These are phyloP conservation scores for Heloderma charlesbogerti DNA, from an alignment of 2,113 vertebrate genomes.

Conservation along the genomic window DNA sequence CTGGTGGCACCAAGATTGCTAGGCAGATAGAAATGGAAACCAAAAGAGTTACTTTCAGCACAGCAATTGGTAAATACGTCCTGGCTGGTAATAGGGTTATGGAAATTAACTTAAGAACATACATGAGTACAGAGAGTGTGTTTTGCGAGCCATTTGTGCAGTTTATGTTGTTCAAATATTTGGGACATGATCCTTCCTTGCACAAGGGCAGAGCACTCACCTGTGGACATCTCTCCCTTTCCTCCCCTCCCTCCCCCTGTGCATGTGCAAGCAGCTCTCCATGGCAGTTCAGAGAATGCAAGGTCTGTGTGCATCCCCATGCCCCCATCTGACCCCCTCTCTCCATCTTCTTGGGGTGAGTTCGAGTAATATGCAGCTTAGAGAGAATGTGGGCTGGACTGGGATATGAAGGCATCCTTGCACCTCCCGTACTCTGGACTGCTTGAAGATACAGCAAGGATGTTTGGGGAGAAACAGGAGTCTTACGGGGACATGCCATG, in stretches of 20 bases:
- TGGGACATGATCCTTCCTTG: background rate
- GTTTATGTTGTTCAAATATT: background rate
- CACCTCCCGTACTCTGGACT: background rate
- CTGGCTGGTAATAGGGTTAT: background rate
- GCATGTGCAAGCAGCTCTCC: too few species aligned
- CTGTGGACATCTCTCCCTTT: background rate
- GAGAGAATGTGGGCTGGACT: background rate
- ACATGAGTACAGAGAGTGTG: background rate
- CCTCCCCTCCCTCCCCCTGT: too few species aligned
- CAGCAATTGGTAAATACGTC: background rate
- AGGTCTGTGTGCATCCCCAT: background rate
- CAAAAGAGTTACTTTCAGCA: background rate
- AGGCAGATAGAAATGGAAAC: background rate
- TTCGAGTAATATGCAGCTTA: background rate
- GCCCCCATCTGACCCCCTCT: background rate
- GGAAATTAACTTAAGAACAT: background rate
- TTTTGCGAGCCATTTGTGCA: background rate
- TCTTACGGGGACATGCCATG: too few species aligned
- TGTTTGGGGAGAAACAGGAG: background rate
- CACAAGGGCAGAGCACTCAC: background rate
- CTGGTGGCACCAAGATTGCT: background rate
- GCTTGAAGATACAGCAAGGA: background rate
- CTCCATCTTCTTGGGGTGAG: background rate
- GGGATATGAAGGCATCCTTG: too few species aligned
- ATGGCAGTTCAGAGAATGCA: background rate